Conservation (phyloP, 2,113 vertebrate species). For the Sebastes schlegelii region DNA sequence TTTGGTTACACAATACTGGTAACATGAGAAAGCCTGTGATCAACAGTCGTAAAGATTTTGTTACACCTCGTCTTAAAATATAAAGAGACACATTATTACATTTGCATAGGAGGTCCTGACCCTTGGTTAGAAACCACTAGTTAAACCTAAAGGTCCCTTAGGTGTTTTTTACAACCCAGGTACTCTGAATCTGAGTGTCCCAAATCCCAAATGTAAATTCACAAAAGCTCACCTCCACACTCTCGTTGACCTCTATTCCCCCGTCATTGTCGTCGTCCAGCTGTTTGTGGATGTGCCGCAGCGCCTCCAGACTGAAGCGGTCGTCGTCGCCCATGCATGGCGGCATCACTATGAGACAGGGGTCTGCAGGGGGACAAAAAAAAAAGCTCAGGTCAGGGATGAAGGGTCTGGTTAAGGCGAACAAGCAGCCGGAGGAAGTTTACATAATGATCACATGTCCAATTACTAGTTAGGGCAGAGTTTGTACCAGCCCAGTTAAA, state of each 20-base stretch:
- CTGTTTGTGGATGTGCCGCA: constrained; percentile 97
- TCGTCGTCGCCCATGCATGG: constrained; percentile 95
- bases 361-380: constrained; percentile 82
- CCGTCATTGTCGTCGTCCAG: constrained; percentile 99
- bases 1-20: not conserved
- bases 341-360: constrained; percentile 90
- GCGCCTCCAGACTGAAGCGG: constrained; percentile 94
- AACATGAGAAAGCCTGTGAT: not conserved
- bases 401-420: not conserved
- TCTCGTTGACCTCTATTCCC: constrained; percentile 98
- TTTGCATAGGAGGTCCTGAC: not conserved
- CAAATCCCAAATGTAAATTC: not conserved
- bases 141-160: no score
- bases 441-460: not conserved
- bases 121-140: no score
- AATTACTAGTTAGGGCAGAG: not conserved
- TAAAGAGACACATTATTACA: not conserved
- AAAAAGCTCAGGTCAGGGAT: constrained; percentile 2
- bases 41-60: not conserved
- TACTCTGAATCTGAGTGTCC: no score
- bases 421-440: not conserved
- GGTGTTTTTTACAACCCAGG: not conserved
- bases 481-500: not conserved
- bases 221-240: constrained; percentile 90
- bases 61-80: not conserved